Percentiles rank a stretch among this genome's conserved stretches.
These are phyloP conservation scores for Margarornis squamiger DNA, from an alignment of 2,797 vertebrate species.

Conservation along the genomic window DNA sequence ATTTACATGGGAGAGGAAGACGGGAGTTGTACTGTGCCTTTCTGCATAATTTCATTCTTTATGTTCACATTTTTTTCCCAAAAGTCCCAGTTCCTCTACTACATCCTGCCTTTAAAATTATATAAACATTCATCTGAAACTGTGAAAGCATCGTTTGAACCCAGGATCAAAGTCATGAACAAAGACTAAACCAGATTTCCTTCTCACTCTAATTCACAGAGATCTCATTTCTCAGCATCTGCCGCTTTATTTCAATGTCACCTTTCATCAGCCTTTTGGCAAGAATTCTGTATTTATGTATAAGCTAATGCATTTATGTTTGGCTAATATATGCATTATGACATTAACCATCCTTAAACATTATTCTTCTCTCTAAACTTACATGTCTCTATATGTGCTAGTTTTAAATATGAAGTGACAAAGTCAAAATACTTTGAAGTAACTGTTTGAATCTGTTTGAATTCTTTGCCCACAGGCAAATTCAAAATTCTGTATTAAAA, in stretches of 20 bases:
- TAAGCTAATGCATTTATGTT: background rate
- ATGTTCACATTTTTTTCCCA: background rate
- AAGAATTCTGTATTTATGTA: conserved; percentile 1
- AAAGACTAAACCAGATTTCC: background rate
- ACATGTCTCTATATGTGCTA: background rate
- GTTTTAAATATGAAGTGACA: background rate
- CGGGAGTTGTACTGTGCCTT: background rate
- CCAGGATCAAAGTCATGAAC: background rate
- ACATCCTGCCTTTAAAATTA: background rate
- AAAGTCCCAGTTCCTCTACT: background rate
- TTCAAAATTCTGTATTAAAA: background rate
- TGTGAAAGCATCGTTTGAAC: background rate
- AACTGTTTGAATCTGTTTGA: background rate
- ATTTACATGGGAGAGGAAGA: background rate
- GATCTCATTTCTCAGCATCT: background rate
- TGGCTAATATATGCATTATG: conserved; percentile 1
- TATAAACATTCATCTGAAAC: background rate
- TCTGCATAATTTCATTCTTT: background rate
- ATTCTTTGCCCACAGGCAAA: background rate
- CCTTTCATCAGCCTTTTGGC: background rate
- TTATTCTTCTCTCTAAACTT: background rate
- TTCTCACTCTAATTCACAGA: background rate
- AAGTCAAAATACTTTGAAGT: background rate
- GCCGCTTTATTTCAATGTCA: conserved; percentile 24
- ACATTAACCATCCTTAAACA: conserved; percentile 3